Evolutionary conservation across 2,888 invertebrate genomes (phyloP), one percentile per base, ranked within the genome.

Genomic region (Drosophila anceps): DNA sequence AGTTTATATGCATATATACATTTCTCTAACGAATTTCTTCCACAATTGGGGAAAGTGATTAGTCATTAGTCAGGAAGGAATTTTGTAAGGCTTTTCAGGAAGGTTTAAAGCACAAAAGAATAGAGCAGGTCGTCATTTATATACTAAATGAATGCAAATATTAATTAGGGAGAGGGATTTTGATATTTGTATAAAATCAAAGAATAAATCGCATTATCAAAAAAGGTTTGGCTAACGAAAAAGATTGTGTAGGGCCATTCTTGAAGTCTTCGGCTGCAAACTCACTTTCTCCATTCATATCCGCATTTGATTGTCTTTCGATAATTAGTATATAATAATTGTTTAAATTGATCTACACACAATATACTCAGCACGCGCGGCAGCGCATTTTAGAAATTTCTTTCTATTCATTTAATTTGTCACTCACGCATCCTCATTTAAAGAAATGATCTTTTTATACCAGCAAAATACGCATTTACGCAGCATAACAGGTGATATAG

Each of bases 311-410:
- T 72, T 70, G 59, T 69, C 60, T 62, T 62, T 70, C 79, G 76
- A 73, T 67, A 88, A 86, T 86, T 86, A 82, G 81, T 81, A 53
- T 65, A 63, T 73, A 85, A 88, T 86, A 78, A 80, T 85, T 89
- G 81, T 55, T 73, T 77, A 89, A 87, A 78, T 76, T 80, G 62
- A 76, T 61, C 64, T 63, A 63, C 73, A 75, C 50, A 79, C 81
- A 80, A 71, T 18, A 48, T 12, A 46, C 24, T n/a, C 44, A 48
- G 64, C 85, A 80, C 79, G 79, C 69, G 65, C 66, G 53, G 37
- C 51, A 8, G 12, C 46, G 31, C 44, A 27, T 51, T 27, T 65
- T 46, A 41, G 41, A 50, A 74, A 72, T 64, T 69, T 57, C 63
- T 63, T 43, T 43, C 31, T 39, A 15, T n/a, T 54, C 31, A 63